phyloP scores from a whole-genome alignment of 1,140 invertebrate genomes.

The Stenopsyche tienmushanensis region DNA sequence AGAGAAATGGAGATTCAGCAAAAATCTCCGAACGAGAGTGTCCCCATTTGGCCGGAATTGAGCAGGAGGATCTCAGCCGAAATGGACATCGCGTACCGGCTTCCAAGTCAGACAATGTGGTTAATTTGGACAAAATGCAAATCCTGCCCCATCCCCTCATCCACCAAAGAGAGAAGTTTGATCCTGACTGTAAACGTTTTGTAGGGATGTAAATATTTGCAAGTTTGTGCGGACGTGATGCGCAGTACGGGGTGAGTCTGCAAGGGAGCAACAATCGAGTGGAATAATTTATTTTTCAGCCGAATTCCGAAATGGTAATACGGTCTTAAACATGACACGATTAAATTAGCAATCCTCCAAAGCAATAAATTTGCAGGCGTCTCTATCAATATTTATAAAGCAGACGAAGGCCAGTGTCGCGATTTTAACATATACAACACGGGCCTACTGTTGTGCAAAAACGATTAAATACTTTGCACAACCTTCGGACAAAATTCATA shows the following conservation, averaged over 20 bases:
- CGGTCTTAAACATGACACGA: no score
- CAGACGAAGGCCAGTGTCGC: no score
- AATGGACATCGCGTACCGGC: background rate
- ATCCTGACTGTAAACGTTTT: background rate
- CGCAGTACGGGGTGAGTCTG: background rate
- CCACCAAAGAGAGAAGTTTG: constrained; percentile 1
- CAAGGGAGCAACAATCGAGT: constrained; percentile 6
- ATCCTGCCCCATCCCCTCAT: background rate
- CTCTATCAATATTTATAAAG: no score
- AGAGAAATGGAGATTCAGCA: background rate
- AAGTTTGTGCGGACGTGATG: background rate
- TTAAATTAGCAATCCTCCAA: no score
- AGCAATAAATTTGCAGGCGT: no score
- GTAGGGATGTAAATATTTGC: constrained; percentile 16
- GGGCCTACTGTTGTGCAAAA: no score
- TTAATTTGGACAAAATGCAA: constrained; percentile 16
- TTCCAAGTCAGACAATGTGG: constrained; percentile 1
- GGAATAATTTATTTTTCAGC: background rate
- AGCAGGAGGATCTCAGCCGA: background rate
- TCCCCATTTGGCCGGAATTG: background rate
- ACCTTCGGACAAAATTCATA: no score
- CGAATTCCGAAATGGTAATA: background rate
- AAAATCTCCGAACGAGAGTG: background rate
- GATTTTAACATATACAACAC: no score
- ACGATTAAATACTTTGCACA: no score